These are phyloP conservation scores for Gymnocheta viridis DNA, from an alignment of 2,888 invertebrate genomes.

Conservation along the genomic window DNA sequence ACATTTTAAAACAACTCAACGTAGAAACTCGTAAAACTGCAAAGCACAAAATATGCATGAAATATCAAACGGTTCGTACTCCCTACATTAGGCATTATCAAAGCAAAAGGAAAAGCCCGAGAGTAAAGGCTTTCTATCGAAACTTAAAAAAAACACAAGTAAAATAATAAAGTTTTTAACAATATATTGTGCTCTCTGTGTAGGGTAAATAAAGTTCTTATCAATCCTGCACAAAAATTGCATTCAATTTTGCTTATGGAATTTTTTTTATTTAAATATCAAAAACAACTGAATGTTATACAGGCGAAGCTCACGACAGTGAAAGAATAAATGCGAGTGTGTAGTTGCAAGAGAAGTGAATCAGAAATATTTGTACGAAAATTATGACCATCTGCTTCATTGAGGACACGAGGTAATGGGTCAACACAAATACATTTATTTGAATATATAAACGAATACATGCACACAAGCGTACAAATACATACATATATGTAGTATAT, in stretches of 20 bases:
- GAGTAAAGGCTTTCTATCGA: no score
- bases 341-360: not conserved
- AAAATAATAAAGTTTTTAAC: no score
- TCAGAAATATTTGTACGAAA: conserved; percentile 56
- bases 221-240: not conserved
- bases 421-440: conserved; percentile 58
- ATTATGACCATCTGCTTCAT: conserved; percentile 68
- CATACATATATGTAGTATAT: no score
- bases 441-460: conserved; percentile 29
- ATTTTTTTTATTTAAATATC: conserved; percentile 17
- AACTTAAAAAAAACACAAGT: no score
- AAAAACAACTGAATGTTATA: conserved; percentile 21
- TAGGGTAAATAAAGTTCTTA: not conserved
- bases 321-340: not conserved
- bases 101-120: no score
- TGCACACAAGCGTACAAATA: not conserved
- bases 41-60: conserved; percentile 2
- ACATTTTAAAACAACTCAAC: conserved; percentile 16
- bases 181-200: not conserved
- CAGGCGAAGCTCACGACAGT: conserved; percentile 27
- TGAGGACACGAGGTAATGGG: conserved; percentile 58
- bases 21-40: not conserved
- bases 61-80: not conserved
- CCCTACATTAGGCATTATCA: conserved; percentile 3
- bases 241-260: not conserved